Evolutionary conservation across 2,888 invertebrate species (phyloP), one percentile per base, ranked within the genome.

Genomic region (Chaitophorus viminalis): DNA sequence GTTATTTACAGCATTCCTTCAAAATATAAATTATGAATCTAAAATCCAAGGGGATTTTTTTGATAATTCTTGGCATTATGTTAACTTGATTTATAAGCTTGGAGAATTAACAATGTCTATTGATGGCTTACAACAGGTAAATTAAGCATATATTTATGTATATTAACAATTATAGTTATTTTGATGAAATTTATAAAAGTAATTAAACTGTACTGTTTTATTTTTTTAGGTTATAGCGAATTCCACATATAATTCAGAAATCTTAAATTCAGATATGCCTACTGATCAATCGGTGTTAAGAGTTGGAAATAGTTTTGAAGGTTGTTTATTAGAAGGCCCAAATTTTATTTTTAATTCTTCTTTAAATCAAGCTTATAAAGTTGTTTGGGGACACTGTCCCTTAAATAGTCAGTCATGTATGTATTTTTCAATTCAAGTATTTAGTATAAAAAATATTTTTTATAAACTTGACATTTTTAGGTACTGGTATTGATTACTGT

Each of bases 281-380:
- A 89, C 88, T 75, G 90, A 90, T 68, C 90, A 89, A 33, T 94
- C 95, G 39, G 94, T 95, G 89, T 92, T 96, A 90, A 94, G 95
- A 89, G 94, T 97, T 89, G 97, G 97, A 79, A 95, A 95, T 91
- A 94, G 94, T 90, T 96, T 96, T 92, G 94, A 94, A 90, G 97
- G 97, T 89, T 97, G 97, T 91, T 93, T 97, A 89, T 93, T 95
- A 90, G 96, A 97, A 92, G 97, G 97, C 0, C 97, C 97, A n/a
- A 95, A 96, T 89, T 93, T 97, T 72, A 94, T 95, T 90, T 96
- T 97, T 92, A 94, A 94, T 91, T 89, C 89, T 5, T 93, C 93
- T 89, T 92, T 93, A 88, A 93, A 95, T 90, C 93, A 94, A 90
- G 93, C 93, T 82, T 93, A 94, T 90, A 95, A 95, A 91, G 95